These are phyloP conservation scores for Sebastes fasciatus DNA, from an alignment of 2,113 vertebrate genomes.

Conservation along the genomic window DNA sequence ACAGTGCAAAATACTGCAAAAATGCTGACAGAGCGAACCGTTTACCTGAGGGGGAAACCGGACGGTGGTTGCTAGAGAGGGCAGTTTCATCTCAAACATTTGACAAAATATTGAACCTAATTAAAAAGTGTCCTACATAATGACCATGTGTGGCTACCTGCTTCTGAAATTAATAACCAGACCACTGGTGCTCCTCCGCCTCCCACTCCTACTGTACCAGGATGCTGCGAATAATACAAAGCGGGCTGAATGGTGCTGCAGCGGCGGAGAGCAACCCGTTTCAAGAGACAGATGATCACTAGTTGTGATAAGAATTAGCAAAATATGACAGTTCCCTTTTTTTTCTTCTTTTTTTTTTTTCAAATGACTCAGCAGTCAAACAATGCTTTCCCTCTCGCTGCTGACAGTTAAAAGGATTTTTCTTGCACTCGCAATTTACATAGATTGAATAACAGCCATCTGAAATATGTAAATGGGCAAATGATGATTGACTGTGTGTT, in stretches of 20 bases:
- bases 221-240: conserved; percentile 46
- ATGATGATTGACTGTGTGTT: background rate
- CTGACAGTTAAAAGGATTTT: conserved; percentile 22
- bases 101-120: conserved; percentile 11
- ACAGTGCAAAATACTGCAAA: too few species aligned
- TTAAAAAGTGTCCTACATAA: background rate
- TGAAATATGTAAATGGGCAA: conserved; percentile 51
- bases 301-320: conserved; percentile 32
- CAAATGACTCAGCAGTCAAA: conserved; percentile 55
- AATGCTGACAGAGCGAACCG: too few species aligned
- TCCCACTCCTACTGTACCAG: conserved; percentile 29
- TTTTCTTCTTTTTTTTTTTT: conserved; percentile 47
- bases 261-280: conserved; percentile 26
- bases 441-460: conserved; percentile 30
- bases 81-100: background rate
- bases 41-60: too few species aligned
- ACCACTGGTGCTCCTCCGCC: conserved; percentile 20
- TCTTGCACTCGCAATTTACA: conserved; percentile 14
- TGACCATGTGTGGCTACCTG: conserved; percentile 27
- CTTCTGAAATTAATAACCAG: conserved; percentile 39
- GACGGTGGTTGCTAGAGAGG: too few species aligned
- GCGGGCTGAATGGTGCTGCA: background rate
- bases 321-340: conserved; percentile 53
- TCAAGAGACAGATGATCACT: conserved; percentile 54
- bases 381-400: background rate